phyloP scores from a whole-genome alignment of 2,797 vertebrate species.

The Dallia pectoralis region DNA sequence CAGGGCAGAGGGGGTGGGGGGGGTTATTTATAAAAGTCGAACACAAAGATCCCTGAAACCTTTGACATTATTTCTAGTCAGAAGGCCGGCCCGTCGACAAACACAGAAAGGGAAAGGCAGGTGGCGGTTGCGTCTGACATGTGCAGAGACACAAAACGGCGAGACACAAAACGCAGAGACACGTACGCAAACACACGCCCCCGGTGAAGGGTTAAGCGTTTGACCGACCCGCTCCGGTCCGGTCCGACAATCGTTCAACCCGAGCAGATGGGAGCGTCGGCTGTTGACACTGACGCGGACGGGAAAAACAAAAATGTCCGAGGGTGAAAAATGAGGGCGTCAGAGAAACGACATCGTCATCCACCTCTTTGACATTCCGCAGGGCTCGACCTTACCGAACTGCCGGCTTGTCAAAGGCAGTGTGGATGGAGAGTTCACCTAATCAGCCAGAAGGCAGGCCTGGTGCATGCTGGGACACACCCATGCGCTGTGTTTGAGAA shows the following conservation, averaged over 20 bases:
- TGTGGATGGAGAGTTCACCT: constrained; percentile 48
- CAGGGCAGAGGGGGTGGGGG: background rate
- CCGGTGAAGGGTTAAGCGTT: constrained; percentile 42
- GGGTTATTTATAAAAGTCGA: background rate
- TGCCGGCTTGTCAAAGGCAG: constrained; percentile 68
- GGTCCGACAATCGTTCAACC: constrained; percentile 44
- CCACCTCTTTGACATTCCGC: constrained; percentile 75
- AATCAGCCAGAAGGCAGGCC: constrained; percentile 61
- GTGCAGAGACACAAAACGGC: too few species aligned
- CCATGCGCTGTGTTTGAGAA: background rate
- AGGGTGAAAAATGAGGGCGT: constrained; percentile 68
- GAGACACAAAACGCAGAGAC: background rate
- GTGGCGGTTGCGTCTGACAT: background rate
- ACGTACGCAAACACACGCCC: background rate
- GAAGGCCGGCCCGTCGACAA: background rate
- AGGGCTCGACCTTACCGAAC: constrained; percentile 78
- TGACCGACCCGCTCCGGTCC: constrained; percentile 40
- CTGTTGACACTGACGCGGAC: constrained; percentile 66
- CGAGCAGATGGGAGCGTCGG: constrained; percentile 60
- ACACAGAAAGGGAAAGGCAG: background rate
- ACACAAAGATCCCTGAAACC: background rate
- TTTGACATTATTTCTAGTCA: constrained; percentile 1
- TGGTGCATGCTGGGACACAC: constrained; percentile 20
- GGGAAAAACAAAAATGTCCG: constrained; percentile 77
- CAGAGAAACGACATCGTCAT: constrained; percentile 71